Base-by-base conservation (phyloP, 2,888 invertebrate species). In the Thyatira batis region DNA sequence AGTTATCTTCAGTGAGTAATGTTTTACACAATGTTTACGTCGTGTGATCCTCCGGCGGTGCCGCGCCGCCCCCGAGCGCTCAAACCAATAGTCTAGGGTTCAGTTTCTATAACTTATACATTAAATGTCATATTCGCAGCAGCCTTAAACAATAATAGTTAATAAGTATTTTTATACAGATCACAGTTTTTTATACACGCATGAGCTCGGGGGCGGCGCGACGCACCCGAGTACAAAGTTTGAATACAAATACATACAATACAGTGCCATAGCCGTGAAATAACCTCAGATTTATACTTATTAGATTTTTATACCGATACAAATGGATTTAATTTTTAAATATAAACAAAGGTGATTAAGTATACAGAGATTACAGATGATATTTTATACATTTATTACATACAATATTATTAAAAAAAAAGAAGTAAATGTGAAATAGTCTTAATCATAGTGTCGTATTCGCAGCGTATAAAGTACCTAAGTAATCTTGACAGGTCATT, bases 381-480 rank as follows among this genome's bases (percentile, higher is more conserved):
- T 92, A 92, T 92, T 92, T 92, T 92, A 92, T 92, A 92, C 91
- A 92, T 89, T 92, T 92, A 92, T 91, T 91, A 91, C 89, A 89
- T 81, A 90, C 89, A 89, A 88, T 90, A 90, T 91, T 90, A 90
- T 89, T 87, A 88, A 86, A 84, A 78, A 49, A 50, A 65, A 67
- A 61, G 25, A 58, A 45, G 79, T 86, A 84, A 87, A 85, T 85
- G 88, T 89, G 88, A 85, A 89, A 89, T 92, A 91, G 89, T 82
- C 81, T 87, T 90, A 89, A 87, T 77, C 76, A 82, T 87, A 89
- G 85, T 83, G 76, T 82, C 75, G 81, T 85, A 82, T 80, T 75
- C 67, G 80, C 84, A 77, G 84, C 80, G 77, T 85, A 80, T 77
- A 80, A 74, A 74, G 78, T 84, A 83, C 77, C 73, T 77, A 74